Evolutionary conservation across 2,888 invertebrate species (phyloP), one percentile per base, ranked within the genome.

Genomic region (Trichopria drosophilae): DNA sequence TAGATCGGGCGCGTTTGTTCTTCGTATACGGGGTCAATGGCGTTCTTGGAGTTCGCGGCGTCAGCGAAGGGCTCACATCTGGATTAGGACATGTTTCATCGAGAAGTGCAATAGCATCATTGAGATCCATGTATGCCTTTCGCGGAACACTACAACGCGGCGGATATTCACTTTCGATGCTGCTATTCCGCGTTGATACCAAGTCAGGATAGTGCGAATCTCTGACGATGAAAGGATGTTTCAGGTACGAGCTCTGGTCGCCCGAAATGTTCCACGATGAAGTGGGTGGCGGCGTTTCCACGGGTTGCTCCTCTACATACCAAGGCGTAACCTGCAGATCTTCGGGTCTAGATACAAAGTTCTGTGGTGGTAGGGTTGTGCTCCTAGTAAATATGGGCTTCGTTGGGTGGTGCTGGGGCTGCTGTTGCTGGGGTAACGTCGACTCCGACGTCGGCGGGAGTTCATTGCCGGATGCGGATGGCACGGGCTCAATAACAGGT

Each of bases 11-110:
- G 0, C 72, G 57, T 46, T 71, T 73, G 36, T 61, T 73, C 1
- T 69, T 57, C 3, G 71, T 66, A 26, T 71, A 65, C 0, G 69
- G 68, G 3, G 71, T 73, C n/a, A 69, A 47, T 4, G 73, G 73
- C 1, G 72, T 73, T 40, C 69, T 60, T 1, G 73, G 73, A 1
- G 73, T 73, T 46, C 66, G 57, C 6, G 73, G 71, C 7, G 72
- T 73, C 35, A 71, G 55, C n/a, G 69, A 67, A 31, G 72, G 75
- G 56, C 72, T 73, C 16, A 58, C 57, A 19, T 73, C 69, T 16
- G 65, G 66, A 45, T 75, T 75, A 2, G 75, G 74, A 23, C 73
- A 75, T 16, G 73, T 75, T 42, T 75, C 75, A 43, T 75, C 75
- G 12, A 75, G 60, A 6, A 75, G 51, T 2, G 72, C 75, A 18